Conservation (phyloP, 2,113 vertebrate species). For the Psephotus haematonotus region DNA sequence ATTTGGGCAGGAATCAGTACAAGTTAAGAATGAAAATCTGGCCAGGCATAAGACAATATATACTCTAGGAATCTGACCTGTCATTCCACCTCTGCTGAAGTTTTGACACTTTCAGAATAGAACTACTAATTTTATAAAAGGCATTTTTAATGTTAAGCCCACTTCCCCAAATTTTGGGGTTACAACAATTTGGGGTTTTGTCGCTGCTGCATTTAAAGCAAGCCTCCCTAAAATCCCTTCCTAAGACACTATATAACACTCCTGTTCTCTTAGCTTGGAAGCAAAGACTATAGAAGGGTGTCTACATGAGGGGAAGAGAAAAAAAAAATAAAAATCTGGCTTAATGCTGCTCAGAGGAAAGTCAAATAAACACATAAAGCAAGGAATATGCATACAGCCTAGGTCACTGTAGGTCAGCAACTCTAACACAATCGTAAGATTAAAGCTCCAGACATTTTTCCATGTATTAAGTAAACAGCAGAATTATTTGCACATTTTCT, state of each 20-base stretch:
- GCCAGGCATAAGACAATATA: background rate
- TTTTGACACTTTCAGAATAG: background rate
- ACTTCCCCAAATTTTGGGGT: background rate
- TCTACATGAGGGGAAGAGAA: accelerated
- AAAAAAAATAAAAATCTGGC: background rate
- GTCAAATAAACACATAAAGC: background rate
- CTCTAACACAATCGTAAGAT: background rate
- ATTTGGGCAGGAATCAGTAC: background rate
- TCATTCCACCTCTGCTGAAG: background rate
- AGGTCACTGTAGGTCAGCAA: background rate
- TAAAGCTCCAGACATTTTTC: background rate
- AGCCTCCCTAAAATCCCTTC: background rate
- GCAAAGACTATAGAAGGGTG: background rate
- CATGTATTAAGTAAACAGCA: background rate
- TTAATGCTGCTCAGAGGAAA: background rate
- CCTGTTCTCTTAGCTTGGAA: background rate
- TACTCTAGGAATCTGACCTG: background rate
- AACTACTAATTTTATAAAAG: background rate
- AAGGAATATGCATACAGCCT: background rate
- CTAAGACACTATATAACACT: background rate
- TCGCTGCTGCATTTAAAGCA: background rate
- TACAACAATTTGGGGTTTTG: background rate
- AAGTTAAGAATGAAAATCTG: background rate
- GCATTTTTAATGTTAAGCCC: background rate
- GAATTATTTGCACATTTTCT: background rate